Evolutionary conservation across 1,140 invertebrate genomes (phyloP).

Genomic region (Lepidotrigona ventralis): DNA sequence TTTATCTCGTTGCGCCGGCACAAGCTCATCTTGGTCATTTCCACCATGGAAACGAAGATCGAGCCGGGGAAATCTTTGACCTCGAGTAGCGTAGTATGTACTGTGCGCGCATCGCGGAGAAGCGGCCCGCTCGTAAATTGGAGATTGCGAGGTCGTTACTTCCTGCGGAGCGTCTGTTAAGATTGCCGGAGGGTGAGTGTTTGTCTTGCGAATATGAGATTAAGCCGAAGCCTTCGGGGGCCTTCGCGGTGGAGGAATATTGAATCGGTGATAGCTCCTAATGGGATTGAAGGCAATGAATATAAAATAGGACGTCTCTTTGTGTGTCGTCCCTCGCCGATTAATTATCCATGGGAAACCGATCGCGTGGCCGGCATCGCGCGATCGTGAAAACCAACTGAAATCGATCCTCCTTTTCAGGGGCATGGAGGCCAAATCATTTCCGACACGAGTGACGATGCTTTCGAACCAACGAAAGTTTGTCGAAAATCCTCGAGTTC

Average conservation of each 20-base stretch:
- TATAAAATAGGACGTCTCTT: conserved; percentile 16
- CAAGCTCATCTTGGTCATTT: conserved; percentile 68
- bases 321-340: background rate
- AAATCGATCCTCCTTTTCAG: background rate
- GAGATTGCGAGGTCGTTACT: conserved; percentile 53
- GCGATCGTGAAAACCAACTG: background rate
- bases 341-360: conserved; percentile 11
- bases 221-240: background rate
- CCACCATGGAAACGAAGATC: conserved; percentile 56
- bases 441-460: background rate
- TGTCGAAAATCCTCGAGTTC: too few species aligned
- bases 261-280: conserved; percentile 47
- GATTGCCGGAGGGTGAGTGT: conserved; percentile 45
- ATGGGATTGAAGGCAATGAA: conserved; percentile 43
- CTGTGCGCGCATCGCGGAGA: conserved; percentile 21
- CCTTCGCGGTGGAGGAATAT: conserved; percentile 30
- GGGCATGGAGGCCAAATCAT: background rate
- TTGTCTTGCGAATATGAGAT: conserved; percentile 45
- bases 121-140: conserved; percentile 52
- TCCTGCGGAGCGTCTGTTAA: conserved; percentile 42
- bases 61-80: conserved; percentile 52
- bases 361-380: background rate
- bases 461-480: background rate
- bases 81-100: conserved; percentile 8
- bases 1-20: conserved; percentile 69